Percentiles rank a stretch among this genome's conserved stretches.
Evolutionary conservation across 2,113 vertebrate species (phyloP).

Genomic region (Colossoma macropomum): DNA sequence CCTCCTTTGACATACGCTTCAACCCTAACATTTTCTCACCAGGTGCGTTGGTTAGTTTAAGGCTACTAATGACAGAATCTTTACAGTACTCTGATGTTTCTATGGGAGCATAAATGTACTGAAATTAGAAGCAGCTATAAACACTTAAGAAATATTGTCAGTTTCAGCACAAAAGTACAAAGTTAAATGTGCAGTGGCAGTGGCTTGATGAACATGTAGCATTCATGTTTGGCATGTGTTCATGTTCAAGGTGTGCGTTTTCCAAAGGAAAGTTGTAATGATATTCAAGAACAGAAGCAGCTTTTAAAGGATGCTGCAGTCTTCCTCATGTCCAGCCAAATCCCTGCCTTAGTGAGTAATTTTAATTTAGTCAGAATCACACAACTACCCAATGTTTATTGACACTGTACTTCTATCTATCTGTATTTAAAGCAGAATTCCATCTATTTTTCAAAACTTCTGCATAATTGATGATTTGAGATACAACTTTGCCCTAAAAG

Average conservation of each 20-base stretch:
- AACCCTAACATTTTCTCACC: slow-evolving; percentile 93
- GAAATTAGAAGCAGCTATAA: background rate
- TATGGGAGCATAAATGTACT: background rate
- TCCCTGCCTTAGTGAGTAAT: slow-evolving; percentile 88
- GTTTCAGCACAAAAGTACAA: background rate
- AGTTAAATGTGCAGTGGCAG: background rate
- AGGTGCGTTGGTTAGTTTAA: slow-evolving; percentile 70
- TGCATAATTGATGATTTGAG: too few relatives aligned
- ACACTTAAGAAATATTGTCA: background rate
- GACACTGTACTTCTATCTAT: background rate
- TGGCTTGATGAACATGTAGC: too few relatives aligned
- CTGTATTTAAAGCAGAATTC: too few relatives aligned
- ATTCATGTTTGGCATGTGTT: background rate
- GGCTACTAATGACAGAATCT: background rate
- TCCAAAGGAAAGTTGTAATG: slow-evolving; percentile 80
- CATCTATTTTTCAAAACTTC: too few relatives aligned
- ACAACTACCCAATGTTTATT: background rate
- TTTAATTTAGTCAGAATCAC: slow-evolving; percentile 8
- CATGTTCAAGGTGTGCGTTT: slow-evolving; percentile 83
- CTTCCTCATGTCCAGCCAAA: slow-evolving; percentile 89
- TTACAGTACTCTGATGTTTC: background rate
- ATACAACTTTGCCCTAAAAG: too few relatives aligned
- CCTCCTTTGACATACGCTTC: slow-evolving; percentile 85
- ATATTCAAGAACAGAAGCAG: slow-evolving; percentile 87
- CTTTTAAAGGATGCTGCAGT: slow-evolving; percentile 88